Conservation (phyloP, 2,797 vertebrate species). For the Hephaestus fuliginosus region DNA sequence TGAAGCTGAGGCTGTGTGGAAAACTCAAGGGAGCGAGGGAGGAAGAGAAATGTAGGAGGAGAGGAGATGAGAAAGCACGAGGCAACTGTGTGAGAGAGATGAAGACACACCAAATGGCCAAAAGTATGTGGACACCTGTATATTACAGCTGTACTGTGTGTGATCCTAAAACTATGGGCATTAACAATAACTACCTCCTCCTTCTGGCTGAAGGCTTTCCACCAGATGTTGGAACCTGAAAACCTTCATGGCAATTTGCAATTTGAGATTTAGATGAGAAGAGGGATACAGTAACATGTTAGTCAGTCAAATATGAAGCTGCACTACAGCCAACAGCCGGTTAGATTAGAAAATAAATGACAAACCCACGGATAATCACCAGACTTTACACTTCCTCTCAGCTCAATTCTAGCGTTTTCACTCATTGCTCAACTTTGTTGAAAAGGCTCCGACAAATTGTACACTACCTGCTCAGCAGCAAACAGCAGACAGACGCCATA, state of each 20-base stretch:
- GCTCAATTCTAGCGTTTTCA: neutral
- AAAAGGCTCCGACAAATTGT: too few relatives aligned
- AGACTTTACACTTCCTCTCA: neutral
- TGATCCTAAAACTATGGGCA: neutral
- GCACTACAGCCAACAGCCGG: too few relatives aligned
- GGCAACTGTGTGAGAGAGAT: constrained; percentile 9
- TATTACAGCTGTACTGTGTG: too few relatives aligned
- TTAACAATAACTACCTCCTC: neutral
- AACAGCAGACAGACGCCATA: neutral
- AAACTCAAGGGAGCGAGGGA: constrained; percentile 53
- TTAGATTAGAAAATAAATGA: neutral
- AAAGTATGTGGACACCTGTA: constrained; percentile 7
- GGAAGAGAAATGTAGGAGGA: constrained; percentile 51
- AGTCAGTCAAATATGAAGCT: too few relatives aligned
- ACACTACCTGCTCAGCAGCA: too few relatives aligned
- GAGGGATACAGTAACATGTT: neutral
- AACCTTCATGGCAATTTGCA: too few relatives aligned
- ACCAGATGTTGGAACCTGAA: neutral
- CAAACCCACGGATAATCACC: neutral
- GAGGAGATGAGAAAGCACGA: constrained; percentile 48
- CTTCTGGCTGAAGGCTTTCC: neutral
- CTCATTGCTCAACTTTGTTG: neutral
- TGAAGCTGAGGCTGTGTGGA: constrained; percentile 36
- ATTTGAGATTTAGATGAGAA: too few relatives aligned
- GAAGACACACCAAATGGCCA: constrained; percentile 2